A percentile compares a stretch with the other conserved stretches of the same genome.
Conservation (phyloP, 1,140 invertebrate genomes). For the Hycleus phaleratus region DNA sequence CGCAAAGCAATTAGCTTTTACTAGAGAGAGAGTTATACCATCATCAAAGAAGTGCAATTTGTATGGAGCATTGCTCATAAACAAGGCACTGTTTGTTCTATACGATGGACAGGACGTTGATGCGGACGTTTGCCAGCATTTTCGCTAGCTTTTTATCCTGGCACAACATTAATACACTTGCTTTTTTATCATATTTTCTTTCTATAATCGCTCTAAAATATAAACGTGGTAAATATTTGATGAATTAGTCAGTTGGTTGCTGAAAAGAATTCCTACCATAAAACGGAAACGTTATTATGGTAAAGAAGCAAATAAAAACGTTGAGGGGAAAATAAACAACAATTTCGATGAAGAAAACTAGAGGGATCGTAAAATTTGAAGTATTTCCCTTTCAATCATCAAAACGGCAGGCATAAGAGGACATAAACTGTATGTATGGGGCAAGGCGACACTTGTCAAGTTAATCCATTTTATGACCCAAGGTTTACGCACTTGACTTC, state of each 20-base stretch:
- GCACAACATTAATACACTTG: too few species aligned
- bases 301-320: too few species aligned
- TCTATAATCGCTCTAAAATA: too few species aligned
- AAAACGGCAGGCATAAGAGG: slow-evolving; percentile 7
- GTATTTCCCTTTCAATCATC: slow-evolving; percentile 16
- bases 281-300: too few species aligned
- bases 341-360: too few species aligned
- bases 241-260: too few species aligned
- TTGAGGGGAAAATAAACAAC: too few species aligned
- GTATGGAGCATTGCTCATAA: slow-evolving; percentile 30
- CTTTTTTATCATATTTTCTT: too few species aligned
- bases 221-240: too few species aligned
- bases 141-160: slow-evolving; percentile 7
- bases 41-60: slow-evolving; percentile 38
- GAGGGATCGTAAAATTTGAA: slow-evolving; percentile 3
- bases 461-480: slow-evolving; percentile 11
- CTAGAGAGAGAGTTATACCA: slow-evolving; percentile 18
- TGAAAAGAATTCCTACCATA: too few species aligned
- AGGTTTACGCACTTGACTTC: slow-evolving; percentile 11
- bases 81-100: slow-evolving; percentile 19
- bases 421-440: background rate
- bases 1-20: slow-evolving; percentile 27
- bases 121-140: slow-evolving; percentile 20
- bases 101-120: slow-evolving; percentile 23
- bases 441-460: slow-evolving; percentile 13